Base-by-base conservation (phyloP, 2,888 invertebrate species). In the Archips xylosteana region DNA sequence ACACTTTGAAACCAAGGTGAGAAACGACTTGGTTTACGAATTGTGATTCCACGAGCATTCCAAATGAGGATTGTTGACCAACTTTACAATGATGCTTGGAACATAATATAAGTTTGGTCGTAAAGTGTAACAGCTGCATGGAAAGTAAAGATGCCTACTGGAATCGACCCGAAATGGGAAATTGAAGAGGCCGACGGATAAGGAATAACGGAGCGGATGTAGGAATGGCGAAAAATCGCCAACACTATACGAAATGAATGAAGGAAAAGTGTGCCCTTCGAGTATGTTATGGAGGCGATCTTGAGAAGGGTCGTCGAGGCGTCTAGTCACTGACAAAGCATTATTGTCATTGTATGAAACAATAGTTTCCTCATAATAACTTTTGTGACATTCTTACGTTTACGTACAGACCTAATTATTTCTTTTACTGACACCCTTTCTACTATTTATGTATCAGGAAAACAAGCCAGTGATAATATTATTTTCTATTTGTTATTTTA, bases 51-150 rank as follows among this genome's bases (percentile, higher is more conserved):
- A 45, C 23, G 45, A 51, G 36, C 65, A 54, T 70, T 61, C 39
- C 64, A 45, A 74, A 74, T 65, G 70, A 51, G 74, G 51, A 82
- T 83, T 80, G 84, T 84, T 87, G 82, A 81, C 81, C 77, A 89
- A 90, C 82, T 89, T 90, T 85, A 86, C 85, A 89, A 87, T 88
- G 87, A 88, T 86, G 87, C 83, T 83, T 78, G 81, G 84, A 87
- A 87, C 88, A 88, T 92, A 90, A 91, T 89, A 89, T 86, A 92
- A 92, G 90, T 92, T 92, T 76, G 84, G 80, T 81, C 87, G 87
- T 90, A 90, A 92, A 91, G 79, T 85, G 92, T 92, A 92, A 92
- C 94, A 92, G 91, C 92, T 92, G 91, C 87, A 87, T 87, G 87
- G 83, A 80, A 84, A 85, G 86, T 89, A 90, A 91, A 88, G 88